A percentile compares a stretch with the other conserved stretches of the same genome.
Conservation (phyloP, 2,797 vertebrate species). For the Champsocephalus esox region DNA sequence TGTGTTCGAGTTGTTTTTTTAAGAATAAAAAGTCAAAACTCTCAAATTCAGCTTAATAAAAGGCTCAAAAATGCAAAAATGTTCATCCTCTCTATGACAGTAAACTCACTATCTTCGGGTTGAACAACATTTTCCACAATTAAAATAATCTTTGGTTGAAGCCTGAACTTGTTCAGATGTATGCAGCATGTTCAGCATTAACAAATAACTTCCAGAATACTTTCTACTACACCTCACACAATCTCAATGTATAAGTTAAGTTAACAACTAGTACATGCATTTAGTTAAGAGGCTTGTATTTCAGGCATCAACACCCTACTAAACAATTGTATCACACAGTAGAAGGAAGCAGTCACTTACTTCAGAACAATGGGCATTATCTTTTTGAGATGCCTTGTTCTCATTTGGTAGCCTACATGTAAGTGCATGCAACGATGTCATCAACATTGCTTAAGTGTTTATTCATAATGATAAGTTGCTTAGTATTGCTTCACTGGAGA, state of each 20-base stretch:
- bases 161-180: constrained; percentile 21
- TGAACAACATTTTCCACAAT: too few species aligned
- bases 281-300: neutral
- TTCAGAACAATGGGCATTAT: neutral
- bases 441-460: constrained; percentile 2
- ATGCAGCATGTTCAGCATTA: constrained; percentile 23
- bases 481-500: constrained; percentile 3
- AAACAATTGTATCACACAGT: neutral
- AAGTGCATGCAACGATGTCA: neutral
- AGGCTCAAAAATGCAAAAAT: too few species aligned
- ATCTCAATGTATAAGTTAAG: too few species aligned
- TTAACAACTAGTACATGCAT: neutral
- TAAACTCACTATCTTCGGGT: too few species aligned
- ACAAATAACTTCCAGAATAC: neutral
- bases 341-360: neutral
- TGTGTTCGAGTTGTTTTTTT: too few species aligned
- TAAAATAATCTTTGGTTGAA: too few species aligned
- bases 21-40: too few species aligned
- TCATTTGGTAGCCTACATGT: neutral
- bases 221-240: neutral
- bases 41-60: too few species aligned
- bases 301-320: neutral
- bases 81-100: too few species aligned
- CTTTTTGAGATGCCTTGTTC: neutral
- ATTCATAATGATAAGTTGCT: constrained; percentile 21